These are phyloP conservation scores for Idaea biselata DNA, from an alignment of 2,888 invertebrate species.

Conservation along the genomic window DNA sequence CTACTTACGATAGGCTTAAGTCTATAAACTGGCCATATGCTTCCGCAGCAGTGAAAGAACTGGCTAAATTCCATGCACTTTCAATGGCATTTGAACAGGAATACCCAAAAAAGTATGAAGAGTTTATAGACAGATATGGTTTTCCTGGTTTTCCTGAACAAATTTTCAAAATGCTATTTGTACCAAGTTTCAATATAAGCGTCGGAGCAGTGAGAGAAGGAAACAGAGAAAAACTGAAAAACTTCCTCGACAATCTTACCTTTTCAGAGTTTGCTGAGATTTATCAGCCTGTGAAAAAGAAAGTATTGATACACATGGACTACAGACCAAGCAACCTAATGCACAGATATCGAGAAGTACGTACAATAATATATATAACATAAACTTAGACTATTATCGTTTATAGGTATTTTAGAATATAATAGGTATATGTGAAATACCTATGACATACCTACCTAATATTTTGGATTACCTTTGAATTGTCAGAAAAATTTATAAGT, in stretches of 20 bases:
- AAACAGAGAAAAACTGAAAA: background rate
- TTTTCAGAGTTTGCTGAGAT: background rate
- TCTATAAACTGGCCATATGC: conserved; percentile 46
- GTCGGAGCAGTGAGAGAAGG: conserved; percentile 20
- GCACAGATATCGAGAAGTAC: background rate
- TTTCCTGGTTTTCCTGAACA: conserved; percentile 15
- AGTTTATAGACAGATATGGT: conserved; percentile 1
- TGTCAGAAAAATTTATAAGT: too few species aligned
- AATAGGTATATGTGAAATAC: too few species aligned
- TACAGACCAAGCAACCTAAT: background rate
- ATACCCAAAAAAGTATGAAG: conserved; percentile 38
- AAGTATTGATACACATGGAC: background rate
- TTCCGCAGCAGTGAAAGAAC: conserved; percentile 30
- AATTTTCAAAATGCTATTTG: conserved; percentile 1
- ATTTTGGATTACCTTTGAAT: too few species aligned
- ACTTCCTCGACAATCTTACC: background rate
- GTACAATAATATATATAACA: too few species aligned
- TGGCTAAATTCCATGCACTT: conserved; percentile 56
- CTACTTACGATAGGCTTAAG: conserved; percentile 35
- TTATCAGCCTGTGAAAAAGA: background rate
- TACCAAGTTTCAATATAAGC: conserved; percentile 6
- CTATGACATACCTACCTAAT: too few species aligned
- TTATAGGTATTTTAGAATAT: too few species aligned
- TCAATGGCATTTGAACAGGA: conserved; percentile 50
- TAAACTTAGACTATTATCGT: too few species aligned